Conservation (phyloP, 2,888 invertebrate species). For the Melanargia galathea region DNA sequence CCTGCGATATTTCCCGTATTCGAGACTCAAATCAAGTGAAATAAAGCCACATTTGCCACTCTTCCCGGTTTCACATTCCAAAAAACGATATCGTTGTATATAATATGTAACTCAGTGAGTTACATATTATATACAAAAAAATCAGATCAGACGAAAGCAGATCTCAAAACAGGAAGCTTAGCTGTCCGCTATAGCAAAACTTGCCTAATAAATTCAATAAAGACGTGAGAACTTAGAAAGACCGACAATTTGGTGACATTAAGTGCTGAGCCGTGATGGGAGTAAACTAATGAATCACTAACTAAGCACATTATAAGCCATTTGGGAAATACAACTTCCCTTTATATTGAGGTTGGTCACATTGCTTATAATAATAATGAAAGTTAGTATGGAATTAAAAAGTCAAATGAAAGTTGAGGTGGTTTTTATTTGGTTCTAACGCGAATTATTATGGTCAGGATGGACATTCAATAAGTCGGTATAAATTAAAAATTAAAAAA, state of each 20-base stretch:
- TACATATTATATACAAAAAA: neutral
- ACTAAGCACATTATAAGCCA: conserved; percentile 29
- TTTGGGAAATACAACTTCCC: conserved; percentile 37
- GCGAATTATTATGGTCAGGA: neutral
- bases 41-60: no score
- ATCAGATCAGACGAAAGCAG: conserved; percentile 22
- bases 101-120: no score
- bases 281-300: conserved; percentile 37
- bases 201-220: conserved; percentile 37
- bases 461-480: neutral
- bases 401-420: conserved; percentile 16
- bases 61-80: no score
- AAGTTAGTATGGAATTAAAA: conserved; percentile 14
- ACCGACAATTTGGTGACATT: conserved; percentile 42
- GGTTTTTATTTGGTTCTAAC: neutral
- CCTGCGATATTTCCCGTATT: no score
- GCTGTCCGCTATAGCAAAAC: conserved; percentile 38
- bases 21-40: no score
- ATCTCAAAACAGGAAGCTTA: conserved; percentile 36
- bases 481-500: no score
- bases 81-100: neutral
- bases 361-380: conserved; percentile 16
- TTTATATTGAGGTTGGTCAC: conserved; percentile 19
- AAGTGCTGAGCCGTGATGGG: conserved; percentile 29
- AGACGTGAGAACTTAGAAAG: conserved; percentile 41